A percentile compares a stretch with the other conserved stretches of the same genome.
Conservation (phyloP, 2,888 invertebrate genomes). For the Chrysopilus asiliformis region DNA sequence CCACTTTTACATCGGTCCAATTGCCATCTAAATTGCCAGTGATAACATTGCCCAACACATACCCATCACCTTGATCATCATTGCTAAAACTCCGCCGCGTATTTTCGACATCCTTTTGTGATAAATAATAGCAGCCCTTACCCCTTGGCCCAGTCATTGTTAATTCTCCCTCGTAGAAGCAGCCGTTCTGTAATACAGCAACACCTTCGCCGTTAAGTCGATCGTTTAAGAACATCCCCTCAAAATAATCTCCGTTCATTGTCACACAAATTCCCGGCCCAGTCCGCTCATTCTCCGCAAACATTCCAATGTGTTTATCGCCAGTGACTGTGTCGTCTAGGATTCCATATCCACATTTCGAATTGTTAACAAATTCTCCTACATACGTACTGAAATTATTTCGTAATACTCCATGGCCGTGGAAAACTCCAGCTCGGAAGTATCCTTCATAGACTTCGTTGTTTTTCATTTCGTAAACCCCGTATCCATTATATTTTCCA, state of each 20-base stretch:
- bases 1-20: conserved; percentile 41
- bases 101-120: conserved; percentile 50
- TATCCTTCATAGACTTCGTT: conserved; percentile 78
- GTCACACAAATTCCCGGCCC: conserved; percentile 80
- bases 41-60: conserved; percentile 28
- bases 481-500: conserved; percentile 71
- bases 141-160: conserved; percentile 67
- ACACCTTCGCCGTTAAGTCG: conserved; percentile 71
- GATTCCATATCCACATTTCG: conserved; percentile 75
- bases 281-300: conserved; percentile 71
- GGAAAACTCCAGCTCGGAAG: conserved; percentile 69
- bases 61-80: no score
- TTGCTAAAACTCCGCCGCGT: conserved; percentile 15
- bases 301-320: conserved; percentile 82
- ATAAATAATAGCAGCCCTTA: conserved; percentile 65
- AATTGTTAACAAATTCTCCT: conserved; percentile 74
- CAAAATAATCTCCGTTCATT: conserved; percentile 80
- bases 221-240: conserved; percentile 72
- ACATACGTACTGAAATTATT: conserved; percentile 76
- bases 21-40: conserved; percentile 29
- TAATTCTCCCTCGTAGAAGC: conserved; percentile 81
- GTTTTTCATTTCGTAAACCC: conserved; percentile 49
- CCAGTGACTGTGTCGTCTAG: conserved; percentile 76
- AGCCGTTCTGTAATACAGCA: conserved; percentile 78
- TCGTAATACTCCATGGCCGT: conserved; percentile 73